Conservation (phyloP, 2,888 invertebrate species). For the Listrodromus nycthemerus region DNA sequence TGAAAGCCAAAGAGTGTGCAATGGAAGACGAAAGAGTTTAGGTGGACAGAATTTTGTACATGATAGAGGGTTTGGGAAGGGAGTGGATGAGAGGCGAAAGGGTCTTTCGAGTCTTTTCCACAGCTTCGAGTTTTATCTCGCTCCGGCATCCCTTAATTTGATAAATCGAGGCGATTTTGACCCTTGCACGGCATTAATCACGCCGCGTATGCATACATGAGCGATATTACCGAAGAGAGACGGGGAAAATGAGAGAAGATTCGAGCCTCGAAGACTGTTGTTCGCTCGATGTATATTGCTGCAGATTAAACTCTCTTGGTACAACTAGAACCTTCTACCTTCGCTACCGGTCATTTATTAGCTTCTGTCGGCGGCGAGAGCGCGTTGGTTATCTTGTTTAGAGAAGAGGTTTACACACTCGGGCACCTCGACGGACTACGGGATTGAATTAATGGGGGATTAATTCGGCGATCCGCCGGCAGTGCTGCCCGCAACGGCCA, state of each 20-base stretch:
- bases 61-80: conserved; percentile 61
- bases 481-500: conserved; percentile 66
- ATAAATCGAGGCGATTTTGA: conserved; percentile 83
- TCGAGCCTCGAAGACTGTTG: conserved; percentile 41
- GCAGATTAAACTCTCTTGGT: conserved; percentile 19
- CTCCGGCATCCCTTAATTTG: conserved; percentile 83
- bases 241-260: conserved; percentile 39
- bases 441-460: conserved; percentile 83
- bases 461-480: conserved; percentile 83
- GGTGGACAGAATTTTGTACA: conserved; percentile 21
- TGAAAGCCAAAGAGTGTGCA: conserved; percentile 10
- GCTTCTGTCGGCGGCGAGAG: conserved; percentile 69
- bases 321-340: conserved; percentile 18
- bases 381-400: conserved; percentile 79
- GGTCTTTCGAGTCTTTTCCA: conserved; percentile 78
- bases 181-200: conserved; percentile 83
- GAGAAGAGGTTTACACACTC: conserved; percentile 82
- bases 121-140: conserved; percentile 82
- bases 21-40: conserved; percentile 33
- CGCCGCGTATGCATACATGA: conserved; percentile 83
- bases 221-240: conserved; percentile 75
- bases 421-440: conserved; percentile 76
- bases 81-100: conserved; percentile 55
- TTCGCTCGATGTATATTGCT: conserved; percentile 22
- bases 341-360: conserved; percentile 80